phyloP scores from a whole-genome alignment of 2,113 vertebrate genomes.

The Heptranchias perlo region DNA sequence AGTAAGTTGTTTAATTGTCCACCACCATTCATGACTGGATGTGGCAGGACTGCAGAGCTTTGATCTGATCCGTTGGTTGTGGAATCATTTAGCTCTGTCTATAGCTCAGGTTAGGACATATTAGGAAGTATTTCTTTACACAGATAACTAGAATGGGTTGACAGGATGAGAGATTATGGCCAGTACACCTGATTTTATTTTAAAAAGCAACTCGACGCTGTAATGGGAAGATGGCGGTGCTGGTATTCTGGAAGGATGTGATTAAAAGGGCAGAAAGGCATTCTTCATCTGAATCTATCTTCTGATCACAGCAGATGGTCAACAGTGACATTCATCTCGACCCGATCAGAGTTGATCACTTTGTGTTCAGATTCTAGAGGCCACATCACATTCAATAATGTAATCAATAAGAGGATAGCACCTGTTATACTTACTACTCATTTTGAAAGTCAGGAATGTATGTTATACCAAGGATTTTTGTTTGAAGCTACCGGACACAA shows the following conservation, averaged over 20 bases:
- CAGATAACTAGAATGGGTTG: neutral
- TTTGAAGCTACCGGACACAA: neutral
- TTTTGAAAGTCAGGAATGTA: neutral
- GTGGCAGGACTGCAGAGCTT: no score
- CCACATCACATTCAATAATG: neutral
- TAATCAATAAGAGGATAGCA: neutral
- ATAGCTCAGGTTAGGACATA: neutral
- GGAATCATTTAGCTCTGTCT: no score
- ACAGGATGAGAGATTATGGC: neutral
- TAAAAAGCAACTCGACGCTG: neutral
- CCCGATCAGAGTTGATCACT: neutral
- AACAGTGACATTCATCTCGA: neutral
- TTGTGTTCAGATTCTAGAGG: neutral
- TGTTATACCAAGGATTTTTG: neutral
- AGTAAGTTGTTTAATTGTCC: no score
- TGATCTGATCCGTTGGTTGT: no score
- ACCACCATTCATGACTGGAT: no score
- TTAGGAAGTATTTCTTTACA: neutral
- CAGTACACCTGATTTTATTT: neutral
- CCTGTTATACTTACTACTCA: neutral
- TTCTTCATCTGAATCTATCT: neutral
- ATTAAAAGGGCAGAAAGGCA: no score
- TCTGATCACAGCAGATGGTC: neutral
- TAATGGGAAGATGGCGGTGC: neutral
- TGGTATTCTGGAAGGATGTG: neutral